These are phyloP conservation scores for Pungitius pungitius DNA, from an alignment of 2,113 vertebrate species.

Conservation along the genomic window DNA sequence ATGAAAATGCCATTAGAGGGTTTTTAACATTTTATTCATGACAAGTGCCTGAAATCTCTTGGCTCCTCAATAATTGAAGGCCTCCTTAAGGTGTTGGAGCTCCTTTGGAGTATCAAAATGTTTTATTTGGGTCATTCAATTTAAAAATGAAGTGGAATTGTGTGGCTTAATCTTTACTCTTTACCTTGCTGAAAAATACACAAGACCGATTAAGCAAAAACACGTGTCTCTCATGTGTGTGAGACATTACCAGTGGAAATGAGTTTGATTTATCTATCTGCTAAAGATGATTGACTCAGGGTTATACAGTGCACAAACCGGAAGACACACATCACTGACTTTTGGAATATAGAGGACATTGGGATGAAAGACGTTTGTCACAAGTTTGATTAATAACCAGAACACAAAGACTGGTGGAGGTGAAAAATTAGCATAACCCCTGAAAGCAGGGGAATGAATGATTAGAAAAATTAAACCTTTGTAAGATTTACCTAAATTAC, in stretches of 20 bases:
- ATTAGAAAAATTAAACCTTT: background rate
- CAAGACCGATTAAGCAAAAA: background rate
- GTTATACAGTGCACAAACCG: slow-evolving; percentile 35
- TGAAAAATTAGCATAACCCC: slow-evolving; percentile 4
- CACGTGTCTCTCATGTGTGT: background rate
- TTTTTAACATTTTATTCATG: slow-evolving; percentile 70
- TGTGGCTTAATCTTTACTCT: slow-evolving; percentile 12
- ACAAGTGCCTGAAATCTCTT: slow-evolving; percentile 65
- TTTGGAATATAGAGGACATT: slow-evolving; percentile 6
- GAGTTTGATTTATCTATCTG: background rate
- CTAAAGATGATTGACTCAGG: slow-evolving; percentile 9
- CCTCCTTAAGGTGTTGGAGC: slow-evolving; percentile 68
- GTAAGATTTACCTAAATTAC: background rate
- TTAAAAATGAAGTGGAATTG: slow-evolving; percentile 28
- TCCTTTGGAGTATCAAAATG: slow-evolving; percentile 63
- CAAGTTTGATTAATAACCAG: slow-evolving; percentile 21
- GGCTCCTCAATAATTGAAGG: slow-evolving; percentile 73
- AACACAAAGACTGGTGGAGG: slow-evolving; percentile 1
- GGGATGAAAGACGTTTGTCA: slow-evolving; percentile 19
- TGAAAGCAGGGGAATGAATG: slow-evolving; percentile 12
- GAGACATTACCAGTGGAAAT: too few species aligned
- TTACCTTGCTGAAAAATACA: slow-evolving; percentile 18
- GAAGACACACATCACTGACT: slow-evolving; percentile 25
- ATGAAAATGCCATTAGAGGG: slow-evolving; percentile 65
- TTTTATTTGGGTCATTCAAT: slow-evolving; percentile 53